Conservation (phyloP, 2,113 vertebrate genomes). For the Rattus rattus region DNA sequence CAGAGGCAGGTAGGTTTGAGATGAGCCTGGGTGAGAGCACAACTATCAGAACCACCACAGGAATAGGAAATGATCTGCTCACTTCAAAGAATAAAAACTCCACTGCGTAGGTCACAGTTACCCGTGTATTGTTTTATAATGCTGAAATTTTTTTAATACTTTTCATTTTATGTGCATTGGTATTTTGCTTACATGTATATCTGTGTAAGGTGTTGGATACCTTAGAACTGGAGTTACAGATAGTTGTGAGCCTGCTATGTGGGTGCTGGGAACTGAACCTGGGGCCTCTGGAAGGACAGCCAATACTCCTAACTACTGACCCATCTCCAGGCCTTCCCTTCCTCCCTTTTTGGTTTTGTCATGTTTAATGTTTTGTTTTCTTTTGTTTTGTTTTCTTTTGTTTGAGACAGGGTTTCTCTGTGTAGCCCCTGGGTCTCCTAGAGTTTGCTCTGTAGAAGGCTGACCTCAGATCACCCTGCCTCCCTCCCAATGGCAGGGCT, state of each 20-base stretch:
- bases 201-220: not conserved
- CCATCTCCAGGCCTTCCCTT: not conserved
- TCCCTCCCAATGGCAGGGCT: not conserved
- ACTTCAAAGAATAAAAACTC: not conserved
- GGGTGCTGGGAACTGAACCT: not conserved
- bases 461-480: not conserved
- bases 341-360: too few species aligned
- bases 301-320: not conserved
- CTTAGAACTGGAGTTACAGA: not conserved
- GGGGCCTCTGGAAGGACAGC: not conserved
- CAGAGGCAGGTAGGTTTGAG: too few species aligned
- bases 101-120: not conserved
- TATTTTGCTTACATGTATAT: not conserved
- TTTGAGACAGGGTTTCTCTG: not conserved
- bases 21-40: not conserved
- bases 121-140: not conserved
- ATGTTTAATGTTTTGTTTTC: too few species aligned
- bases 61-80: not conserved
- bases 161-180: not conserved
- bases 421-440: not conserved
- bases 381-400: not conserved
- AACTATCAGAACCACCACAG: too few species aligned
- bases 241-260: not conserved
- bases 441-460: not conserved
- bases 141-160: not conserved